These are phyloP conservation scores for Agrotis segetum DNA, from an alignment of 2,888 invertebrate genomes.

Conservation along the genomic window DNA sequence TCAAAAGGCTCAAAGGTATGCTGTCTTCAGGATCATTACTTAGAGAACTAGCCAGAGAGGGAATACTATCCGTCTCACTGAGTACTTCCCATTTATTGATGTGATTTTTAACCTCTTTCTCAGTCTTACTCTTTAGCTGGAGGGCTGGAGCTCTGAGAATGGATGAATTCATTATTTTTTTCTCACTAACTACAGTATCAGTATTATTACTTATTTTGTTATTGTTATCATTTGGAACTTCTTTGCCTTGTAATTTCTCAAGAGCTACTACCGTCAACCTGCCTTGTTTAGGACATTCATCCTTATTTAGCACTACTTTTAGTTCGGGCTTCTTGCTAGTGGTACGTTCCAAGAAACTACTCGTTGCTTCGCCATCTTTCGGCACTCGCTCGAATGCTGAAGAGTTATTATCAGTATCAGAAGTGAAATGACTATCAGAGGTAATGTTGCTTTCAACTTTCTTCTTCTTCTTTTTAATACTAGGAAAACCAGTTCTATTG, in stretches of 20 bases:
- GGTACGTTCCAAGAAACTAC: constrained; percentile 92
- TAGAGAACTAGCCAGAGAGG: constrained; percentile 86
- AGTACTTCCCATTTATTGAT: constrained; percentile 91
- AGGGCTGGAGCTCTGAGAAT: constrained; percentile 86
- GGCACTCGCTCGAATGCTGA: constrained; percentile 93
- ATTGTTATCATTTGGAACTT: constrained; percentile 73
- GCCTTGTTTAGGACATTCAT: constrained; percentile 89
- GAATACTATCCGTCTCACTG: constrained; percentile 92
- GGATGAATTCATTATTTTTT: constrained; percentile 78
- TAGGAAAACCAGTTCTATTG: constrained; percentile 97
- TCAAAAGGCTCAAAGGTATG: constrained; percentile 89
- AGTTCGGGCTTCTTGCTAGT: constrained; percentile 85
- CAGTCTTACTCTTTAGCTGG: constrained; percentile 83
- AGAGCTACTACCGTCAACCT: constrained; percentile 91
- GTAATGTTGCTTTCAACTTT: constrained; percentile 84
- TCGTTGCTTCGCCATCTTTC: constrained; percentile 93
- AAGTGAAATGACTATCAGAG: constrained; percentile 83
- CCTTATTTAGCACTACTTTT: constrained; percentile 88
- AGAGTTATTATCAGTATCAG: constrained; percentile 86
- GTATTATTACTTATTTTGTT: constrained; percentile 69
- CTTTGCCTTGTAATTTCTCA: constrained; percentile 91
- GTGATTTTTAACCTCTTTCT: constrained; percentile 84
- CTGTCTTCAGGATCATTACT: constrained; percentile 91
- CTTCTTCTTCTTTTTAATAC: constrained; percentile 95
- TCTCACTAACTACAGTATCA: constrained; percentile 70